Conservation (phyloP, 2,113 vertebrate genomes). For the Lepus timidus region DNA sequence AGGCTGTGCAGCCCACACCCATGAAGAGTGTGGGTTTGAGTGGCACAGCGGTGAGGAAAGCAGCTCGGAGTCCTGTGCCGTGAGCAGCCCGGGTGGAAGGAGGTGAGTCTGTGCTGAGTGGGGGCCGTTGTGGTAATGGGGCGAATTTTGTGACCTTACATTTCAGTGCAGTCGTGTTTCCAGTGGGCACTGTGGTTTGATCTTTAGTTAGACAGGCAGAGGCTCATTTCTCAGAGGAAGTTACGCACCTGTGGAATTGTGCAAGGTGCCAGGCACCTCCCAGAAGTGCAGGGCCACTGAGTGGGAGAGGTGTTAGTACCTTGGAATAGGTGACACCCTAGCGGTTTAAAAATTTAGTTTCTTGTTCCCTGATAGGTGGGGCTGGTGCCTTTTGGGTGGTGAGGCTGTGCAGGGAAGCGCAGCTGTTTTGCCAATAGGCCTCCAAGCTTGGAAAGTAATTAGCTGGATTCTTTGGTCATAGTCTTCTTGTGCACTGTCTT, state of each 20-base stretch:
- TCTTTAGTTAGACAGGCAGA: constrained; percentile 51
- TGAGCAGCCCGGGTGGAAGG: background rate
- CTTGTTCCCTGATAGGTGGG: background rate
- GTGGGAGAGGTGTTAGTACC: background rate
- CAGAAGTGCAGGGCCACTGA: background rate
- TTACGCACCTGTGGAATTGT: background rate
- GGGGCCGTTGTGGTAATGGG: background rate
- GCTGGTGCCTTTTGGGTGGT: background rate
- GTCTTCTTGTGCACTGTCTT: background rate
- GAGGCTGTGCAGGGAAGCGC: background rate
- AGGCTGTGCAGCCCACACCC: accelerated
- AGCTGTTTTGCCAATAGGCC: background rate
- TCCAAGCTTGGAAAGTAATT: background rate
- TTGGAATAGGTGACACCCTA: background rate
- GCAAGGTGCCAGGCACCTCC: background rate
- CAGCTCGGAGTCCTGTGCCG: background rate
- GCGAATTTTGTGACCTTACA: background rate
- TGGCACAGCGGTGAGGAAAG: background rate
- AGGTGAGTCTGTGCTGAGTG: accelerated
- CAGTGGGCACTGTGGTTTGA: constrained; percentile 25
- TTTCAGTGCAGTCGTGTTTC: background rate
- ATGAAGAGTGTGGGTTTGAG: accelerated
- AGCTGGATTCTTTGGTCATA: background rate
- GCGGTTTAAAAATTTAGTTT: background rate
- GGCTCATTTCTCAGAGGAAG: constrained; percentile 48